These are phyloP conservation scores for Microcebus tavaratra DNA, from an alignment of 2,113 vertebrate genomes.

Conservation along the genomic window DNA sequence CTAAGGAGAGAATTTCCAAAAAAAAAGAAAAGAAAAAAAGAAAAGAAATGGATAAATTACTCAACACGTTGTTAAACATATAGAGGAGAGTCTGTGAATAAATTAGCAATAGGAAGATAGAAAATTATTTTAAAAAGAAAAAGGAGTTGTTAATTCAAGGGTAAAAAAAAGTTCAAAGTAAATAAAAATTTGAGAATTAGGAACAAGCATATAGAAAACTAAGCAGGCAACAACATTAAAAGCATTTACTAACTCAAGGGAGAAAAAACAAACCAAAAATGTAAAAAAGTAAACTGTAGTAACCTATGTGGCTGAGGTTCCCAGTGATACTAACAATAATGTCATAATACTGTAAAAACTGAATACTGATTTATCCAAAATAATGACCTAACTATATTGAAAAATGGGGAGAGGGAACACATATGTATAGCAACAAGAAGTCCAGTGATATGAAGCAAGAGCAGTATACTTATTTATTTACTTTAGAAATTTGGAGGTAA, in stretches of 20 bases:
- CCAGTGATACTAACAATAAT: background rate
- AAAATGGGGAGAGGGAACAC: background rate
- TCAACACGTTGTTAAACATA: background rate
- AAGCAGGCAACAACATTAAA: slow-evolving; percentile 1
- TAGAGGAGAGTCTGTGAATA: background rate
- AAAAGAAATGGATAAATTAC: background rate
- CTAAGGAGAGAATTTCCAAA: too few species aligned
- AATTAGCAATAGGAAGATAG: background rate
- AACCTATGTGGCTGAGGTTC: background rate
- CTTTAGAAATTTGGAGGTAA: background rate
- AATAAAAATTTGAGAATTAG: background rate
- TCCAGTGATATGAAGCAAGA: background rate
- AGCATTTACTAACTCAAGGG: background rate
- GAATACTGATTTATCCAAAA: background rate
- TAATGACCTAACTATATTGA: background rate
- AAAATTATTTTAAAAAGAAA: background rate
- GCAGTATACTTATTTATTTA: background rate
- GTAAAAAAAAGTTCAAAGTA: background rate
- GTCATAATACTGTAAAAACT: background rate
- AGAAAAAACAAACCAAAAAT: background rate
- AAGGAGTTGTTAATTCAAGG: background rate
- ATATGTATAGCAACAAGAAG: background rate
- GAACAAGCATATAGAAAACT: background rate
- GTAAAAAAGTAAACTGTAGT: background rate
- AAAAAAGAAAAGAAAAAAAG: background rate